Conservation (phyloP, 2,113 vertebrate genomes). For the Microcebus griseorufus region DNA sequence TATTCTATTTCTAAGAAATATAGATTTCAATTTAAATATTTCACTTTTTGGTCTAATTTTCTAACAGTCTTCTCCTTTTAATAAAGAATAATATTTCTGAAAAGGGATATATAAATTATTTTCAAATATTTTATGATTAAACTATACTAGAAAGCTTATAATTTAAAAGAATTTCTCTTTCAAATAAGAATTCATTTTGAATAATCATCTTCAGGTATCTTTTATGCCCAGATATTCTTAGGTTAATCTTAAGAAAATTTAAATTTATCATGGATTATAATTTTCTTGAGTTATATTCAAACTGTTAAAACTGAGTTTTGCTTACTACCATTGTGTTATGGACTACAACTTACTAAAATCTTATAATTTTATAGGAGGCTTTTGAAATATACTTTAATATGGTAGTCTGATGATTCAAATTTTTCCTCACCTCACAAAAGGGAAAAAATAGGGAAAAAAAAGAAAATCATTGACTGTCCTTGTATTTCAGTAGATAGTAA, state of each 20-base stretch:
- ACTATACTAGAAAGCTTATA: not conserved
- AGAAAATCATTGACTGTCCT: not conserved
- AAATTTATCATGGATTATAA: not conserved
- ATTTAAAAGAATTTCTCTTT: not conserved
- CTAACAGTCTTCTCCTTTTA: not conserved
- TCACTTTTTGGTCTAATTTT: not conserved
- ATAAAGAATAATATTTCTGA: not conserved
- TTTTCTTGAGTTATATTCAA: not conserved
- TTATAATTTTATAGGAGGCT: not conserved
- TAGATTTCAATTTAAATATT: not conserved
- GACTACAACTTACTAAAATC: not conserved
- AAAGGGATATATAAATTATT: not conserved
- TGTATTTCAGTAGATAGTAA: not conserved
- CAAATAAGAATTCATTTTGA: not conserved
- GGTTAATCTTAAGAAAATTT: not conserved
- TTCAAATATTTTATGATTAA: not conserved
- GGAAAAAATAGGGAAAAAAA: not conserved
- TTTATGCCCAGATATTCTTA: not conserved
- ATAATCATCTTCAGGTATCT: not conserved
- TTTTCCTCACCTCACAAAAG: fast-evolving
- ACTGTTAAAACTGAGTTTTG: not conserved
- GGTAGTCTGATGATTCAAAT: not conserved
- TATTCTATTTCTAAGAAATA: not conserved
- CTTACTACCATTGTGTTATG: not conserved
- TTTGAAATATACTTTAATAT: not conserved